Evolutionary conservation across 1,140 invertebrate genomes (phyloP), one percentile per base, ranked within the genome.

Genomic region (Diachasmimorpha longicaudata): DNA sequence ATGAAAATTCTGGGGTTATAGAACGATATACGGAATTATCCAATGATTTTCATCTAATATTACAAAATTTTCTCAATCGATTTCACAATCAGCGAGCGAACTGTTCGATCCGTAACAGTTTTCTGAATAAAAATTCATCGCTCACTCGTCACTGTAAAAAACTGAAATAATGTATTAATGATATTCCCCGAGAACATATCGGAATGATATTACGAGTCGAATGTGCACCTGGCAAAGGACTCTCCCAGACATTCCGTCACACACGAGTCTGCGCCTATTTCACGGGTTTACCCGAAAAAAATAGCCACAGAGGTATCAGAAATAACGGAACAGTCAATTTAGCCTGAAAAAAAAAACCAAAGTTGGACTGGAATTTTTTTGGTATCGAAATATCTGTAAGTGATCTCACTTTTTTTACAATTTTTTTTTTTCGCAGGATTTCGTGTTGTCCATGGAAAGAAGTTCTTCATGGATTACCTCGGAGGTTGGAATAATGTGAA

Each of bases 381-480:
- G 9, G 14, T 52, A 16, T 52, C 48, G 16, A 52, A 14, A 63
- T 63, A 10, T 25, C 14, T 14, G 23, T 31, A 25, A 71, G 39
- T 71, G 39, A 21, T 55, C 21, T 68, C 3, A 13, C 31, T 37
- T 68, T 68, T 68, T 39, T 37, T 68, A 36, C 13, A 9, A 36
- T 55, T 36, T 72, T 72, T 52, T 55, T 36, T 72, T 72, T 52
- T 72, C 21, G 69, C 39, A 25, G 31, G 31, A 39, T 74, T 74
- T 39, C 42, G 31, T 68, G 66, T 37, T 37, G 6, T 37, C 31
- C 31, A 31, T 63, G 8, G 19, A 63, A 63, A 63, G 69, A 46
- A 48, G 31, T 37, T 6, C 25, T 19, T 52, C 23, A 52, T 31
- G 48, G 31, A 37, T 55, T 13, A 31, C 31, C 31, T 31, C 31